Evolutionary conservation across 2,888 invertebrate genomes (phyloP).

Genomic region (Callimorpha dominula): DNA sequence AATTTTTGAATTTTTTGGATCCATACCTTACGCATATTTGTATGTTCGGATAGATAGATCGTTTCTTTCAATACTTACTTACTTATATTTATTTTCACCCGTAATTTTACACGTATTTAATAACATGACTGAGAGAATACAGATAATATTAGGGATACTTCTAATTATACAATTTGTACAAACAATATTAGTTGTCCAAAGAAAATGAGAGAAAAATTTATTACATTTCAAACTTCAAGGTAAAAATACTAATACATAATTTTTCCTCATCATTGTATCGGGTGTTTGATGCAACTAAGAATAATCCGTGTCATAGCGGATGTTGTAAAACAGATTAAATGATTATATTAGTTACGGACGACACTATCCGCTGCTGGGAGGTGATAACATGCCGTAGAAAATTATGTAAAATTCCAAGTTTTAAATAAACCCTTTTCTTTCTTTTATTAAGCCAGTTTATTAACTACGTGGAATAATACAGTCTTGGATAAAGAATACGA

Average conservation of each 20-base stretch:
- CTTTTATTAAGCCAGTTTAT: conserved; percentile 21
- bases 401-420: not conserved
- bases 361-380: not conserved
- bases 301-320: not conserved
- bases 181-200: too few species aligned
- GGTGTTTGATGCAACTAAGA: not conserved
- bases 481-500: conserved; percentile 26
- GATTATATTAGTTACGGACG: not conserved
- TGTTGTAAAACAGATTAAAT: not conserved
- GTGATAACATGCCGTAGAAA: not conserved
- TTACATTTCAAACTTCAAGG: too few species aligned
- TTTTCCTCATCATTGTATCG: not conserved
- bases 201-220: too few species aligned
- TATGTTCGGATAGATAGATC: conserved; percentile 1
- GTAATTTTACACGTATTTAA: not conserved
- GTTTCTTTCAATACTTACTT: conserved; percentile 9
- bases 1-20: conserved; percentile 34
- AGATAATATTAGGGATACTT: not conserved
- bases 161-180: not conserved
- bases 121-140: conserved; percentile 8
- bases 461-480: conserved; percentile 25
- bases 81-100: conserved; percentile 1
- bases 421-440: not conserved
- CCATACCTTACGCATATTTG: conserved; percentile 29
- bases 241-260: not conserved